phyloP scores from a whole-genome alignment of 1,140 invertebrate species.

The Drosophila guanche region DNA sequence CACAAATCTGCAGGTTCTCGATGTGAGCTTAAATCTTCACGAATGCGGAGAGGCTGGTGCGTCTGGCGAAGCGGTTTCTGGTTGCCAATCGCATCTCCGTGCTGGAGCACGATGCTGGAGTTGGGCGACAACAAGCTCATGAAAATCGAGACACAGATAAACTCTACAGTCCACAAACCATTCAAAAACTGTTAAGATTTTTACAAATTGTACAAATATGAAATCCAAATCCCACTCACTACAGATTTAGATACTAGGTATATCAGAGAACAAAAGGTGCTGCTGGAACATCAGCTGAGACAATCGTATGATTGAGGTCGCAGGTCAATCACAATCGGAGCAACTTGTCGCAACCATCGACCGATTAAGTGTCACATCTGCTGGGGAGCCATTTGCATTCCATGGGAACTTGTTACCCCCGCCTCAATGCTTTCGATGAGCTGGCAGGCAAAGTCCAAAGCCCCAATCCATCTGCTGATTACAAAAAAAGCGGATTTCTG shows the following conservation, averaged over 20 bases:
- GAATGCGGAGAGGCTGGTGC: neutral
- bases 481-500: neutral
- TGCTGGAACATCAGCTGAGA: no score
- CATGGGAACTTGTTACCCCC: conserved; percentile 3
- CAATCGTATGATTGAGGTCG: no score
- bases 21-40: conserved; percentile 7
- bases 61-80: neutral
- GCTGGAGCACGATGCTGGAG: conserved; percentile 1
- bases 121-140: conserved; percentile 2
- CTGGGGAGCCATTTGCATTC: neutral
- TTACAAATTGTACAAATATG: no score
- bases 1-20: neutral
- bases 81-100: neutral
- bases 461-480: conserved; percentile 23
- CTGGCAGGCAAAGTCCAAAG: conserved; percentile 66
- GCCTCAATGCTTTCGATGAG: conserved; percentile 32
- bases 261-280: no score
- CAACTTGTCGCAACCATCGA: neutral
- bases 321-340: neutral
- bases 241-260: no score
- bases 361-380: neutral
- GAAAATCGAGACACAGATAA: no score
- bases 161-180: no score
- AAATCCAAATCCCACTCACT: no score
- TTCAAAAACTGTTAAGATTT: no score